These are phyloP conservation scores for Castor canadensis DNA, from an alignment of 2,113 vertebrate genomes.

Conservation along the genomic window DNA sequence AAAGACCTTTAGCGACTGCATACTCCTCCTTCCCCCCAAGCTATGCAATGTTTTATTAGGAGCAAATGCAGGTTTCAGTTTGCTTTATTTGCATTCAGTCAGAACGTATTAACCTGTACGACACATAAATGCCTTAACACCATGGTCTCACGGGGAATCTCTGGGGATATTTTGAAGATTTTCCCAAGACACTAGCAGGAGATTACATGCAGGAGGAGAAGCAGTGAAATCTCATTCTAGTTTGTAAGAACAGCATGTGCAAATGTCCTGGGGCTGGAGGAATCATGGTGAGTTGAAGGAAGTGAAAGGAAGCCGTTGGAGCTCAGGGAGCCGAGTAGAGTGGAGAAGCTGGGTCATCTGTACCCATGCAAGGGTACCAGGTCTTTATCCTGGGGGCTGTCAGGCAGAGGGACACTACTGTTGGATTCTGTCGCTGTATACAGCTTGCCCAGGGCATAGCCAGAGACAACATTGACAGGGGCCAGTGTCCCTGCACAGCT, in stretches of 20 bases:
- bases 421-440: background rate
- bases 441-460: background rate
- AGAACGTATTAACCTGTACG: background rate
- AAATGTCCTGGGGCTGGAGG: background rate
- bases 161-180: background rate
- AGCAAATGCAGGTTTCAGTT: background rate
- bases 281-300: background rate
- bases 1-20: background rate
- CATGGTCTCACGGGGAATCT: background rate
- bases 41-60: background rate
- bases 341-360: background rate
- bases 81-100: background rate
- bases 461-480: background rate
- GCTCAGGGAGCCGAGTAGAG: background rate
- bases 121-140: background rate
- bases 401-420: no score
- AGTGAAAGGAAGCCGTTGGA: background rate
- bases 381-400: background rate
- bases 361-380: no score
- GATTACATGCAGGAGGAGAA: background rate
- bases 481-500: background rate
- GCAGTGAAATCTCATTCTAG: background rate
- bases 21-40: background rate
- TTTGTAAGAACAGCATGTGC: background rate
- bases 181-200: background rate